Evolutionary conservation across 2,888 invertebrate genomes (phyloP).

Genomic region (Caenorhabditis zanzibari): DNA sequence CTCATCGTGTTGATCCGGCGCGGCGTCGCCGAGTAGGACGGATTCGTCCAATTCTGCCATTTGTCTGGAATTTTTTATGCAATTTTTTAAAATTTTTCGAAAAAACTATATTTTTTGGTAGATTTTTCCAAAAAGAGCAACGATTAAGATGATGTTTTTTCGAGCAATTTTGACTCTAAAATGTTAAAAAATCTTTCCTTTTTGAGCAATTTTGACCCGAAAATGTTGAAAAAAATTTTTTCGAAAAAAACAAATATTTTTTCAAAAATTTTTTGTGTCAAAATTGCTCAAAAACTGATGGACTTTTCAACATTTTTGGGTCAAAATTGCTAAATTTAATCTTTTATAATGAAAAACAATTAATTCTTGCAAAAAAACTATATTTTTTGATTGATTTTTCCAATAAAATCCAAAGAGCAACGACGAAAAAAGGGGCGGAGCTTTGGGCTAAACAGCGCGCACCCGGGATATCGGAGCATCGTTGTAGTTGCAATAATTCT

Average conservation of each 20-base stretch:
- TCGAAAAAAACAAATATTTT: no score
- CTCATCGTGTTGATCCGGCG: conserved; percentile 26
- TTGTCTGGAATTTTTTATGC: conserved; percentile 38
- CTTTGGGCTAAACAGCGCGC: conserved; percentile 26
- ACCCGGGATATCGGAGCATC: conserved; percentile 25
- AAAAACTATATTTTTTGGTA: neutral
- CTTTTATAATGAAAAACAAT: no score
- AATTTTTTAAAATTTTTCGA: neutral
- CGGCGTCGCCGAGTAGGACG: conserved; percentile 55
- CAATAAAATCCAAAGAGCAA: neutral
- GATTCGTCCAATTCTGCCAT: conserved; percentile 70
- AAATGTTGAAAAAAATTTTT: no score
- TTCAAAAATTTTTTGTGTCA: no score
- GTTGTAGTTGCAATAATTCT: neutral
- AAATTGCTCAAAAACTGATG: no score
- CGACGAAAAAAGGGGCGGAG: neutral
- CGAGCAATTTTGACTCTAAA: neutral
- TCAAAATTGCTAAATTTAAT: no score
- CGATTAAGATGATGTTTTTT: neutral
- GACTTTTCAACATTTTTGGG: no score
- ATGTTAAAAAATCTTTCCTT: neutral
- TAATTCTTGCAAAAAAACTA: neutral
- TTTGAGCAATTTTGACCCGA: neutral
- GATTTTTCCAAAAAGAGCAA: neutral
- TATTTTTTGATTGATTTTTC: no score